phyloP scores from a whole-genome alignment of 2,888 invertebrate species.

The Protonemura montana region DNA sequence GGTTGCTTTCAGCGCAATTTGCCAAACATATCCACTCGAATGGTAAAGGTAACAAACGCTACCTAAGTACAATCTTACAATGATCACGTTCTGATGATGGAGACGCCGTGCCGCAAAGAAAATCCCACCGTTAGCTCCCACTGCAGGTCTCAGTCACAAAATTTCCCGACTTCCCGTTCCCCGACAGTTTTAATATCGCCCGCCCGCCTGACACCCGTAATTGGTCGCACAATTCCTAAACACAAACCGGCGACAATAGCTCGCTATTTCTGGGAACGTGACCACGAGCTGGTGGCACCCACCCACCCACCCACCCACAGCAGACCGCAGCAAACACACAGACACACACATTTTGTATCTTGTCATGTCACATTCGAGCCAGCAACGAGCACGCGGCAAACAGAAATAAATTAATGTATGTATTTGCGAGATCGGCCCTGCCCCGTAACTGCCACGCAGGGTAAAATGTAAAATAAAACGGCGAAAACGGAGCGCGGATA shows the following conservation, averaged over 20 bases:
- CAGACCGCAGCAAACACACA: neutral
- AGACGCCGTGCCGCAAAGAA: too few species aligned
- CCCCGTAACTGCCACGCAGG: neutral
- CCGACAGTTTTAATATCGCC: neutral
- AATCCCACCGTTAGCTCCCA: too few species aligned
- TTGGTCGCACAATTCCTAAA: neutral
- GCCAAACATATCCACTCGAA: too few species aligned
- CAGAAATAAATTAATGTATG: neutral
- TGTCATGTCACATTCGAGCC: slow-evolving; percentile 2
- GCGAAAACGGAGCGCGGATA: neutral
- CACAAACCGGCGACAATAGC: neutral
- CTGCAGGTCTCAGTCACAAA: too few species aligned
- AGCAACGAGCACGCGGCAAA: neutral
- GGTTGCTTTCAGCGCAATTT: too few species aligned
- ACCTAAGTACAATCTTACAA: too few species aligned
- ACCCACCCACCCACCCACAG: neutral
- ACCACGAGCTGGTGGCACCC: neutral
- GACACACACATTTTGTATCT: neutral
- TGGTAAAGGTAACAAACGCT: too few species aligned
- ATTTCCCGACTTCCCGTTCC: neutral
- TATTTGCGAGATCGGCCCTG: neutral
- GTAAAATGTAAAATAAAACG: neutral
- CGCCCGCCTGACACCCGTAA: neutral
- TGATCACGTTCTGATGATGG: too few species aligned
- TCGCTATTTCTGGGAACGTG: neutral